Conservation (phyloP, 1,140 invertebrate species). For the Heliconius himera region DNA sequence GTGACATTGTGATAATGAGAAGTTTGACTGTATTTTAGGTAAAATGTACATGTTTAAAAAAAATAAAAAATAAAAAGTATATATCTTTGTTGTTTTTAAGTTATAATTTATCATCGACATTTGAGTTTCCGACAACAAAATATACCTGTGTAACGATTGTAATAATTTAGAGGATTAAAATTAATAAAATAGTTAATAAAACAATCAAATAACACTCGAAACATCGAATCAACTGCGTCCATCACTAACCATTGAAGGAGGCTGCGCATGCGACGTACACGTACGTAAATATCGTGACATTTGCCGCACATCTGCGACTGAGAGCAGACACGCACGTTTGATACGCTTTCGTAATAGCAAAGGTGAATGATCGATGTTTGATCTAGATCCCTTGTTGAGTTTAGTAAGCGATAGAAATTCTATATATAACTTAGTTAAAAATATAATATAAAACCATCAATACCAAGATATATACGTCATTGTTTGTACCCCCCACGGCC, state of each 20-base stretch:
- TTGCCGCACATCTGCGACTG: conserved; percentile 48
- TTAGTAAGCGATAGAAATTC: not conserved
- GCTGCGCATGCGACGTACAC: conserved; percentile 51
- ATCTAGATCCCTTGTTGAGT: conserved; percentile 38
- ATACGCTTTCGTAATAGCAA: conserved; percentile 69
- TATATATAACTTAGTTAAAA: not conserved
- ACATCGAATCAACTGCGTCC: not conserved
- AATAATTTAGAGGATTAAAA: too few relatives aligned
- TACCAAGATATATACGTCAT: too few relatives aligned
- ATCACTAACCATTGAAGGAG: conserved; percentile 23
- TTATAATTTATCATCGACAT: not conserved
- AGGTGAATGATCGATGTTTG: conserved; percentile 68
- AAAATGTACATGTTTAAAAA: too few relatives aligned
- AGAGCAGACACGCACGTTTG: conserved; percentile 43
- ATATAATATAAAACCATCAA: not conserved
- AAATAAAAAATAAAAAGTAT: not conserved
- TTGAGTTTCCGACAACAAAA: too few relatives aligned
- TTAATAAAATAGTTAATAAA: too few relatives aligned
- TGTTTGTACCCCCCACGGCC: too few relatives aligned
- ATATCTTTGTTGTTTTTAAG: not conserved
- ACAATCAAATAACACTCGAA: not conserved
- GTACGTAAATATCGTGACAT: conserved; percentile 71
- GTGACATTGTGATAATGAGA: not conserved
- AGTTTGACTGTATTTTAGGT: not conserved
- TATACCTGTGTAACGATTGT: too few relatives aligned